Conservation (phyloP, 2,888 invertebrate species). For the Schizaphis graminum region DNA sequence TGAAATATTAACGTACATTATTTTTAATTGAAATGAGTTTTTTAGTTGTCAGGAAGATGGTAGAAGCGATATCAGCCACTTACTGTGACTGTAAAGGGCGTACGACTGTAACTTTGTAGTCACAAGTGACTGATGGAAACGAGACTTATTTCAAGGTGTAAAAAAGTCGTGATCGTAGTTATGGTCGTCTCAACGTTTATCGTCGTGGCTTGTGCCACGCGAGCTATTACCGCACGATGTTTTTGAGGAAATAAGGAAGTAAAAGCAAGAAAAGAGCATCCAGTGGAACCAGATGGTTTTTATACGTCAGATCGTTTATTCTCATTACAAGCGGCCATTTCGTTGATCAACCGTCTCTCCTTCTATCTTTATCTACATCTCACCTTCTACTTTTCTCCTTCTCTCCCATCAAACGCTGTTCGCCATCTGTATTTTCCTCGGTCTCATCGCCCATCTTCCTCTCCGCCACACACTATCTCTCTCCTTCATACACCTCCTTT, state of each 20-base stretch:
- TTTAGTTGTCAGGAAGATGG: background rate
- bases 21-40: background rate
- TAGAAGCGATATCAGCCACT: background rate
- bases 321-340: slow-evolving; percentile 64
- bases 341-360: slow-evolving; percentile 54
- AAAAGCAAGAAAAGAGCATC: slow-evolving; percentile 13
- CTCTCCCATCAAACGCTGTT: background rate
- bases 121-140: background rate
- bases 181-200: slow-evolving; percentile 1
- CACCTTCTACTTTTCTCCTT: no score
- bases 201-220: background rate
- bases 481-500: background rate
- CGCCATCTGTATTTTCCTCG: background rate
- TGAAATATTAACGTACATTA: background rate
- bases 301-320: slow-evolving; percentile 62
- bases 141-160: slow-evolving; percentile 20
- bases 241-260: slow-evolving; percentile 27
- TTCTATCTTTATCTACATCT: background rate
- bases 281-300: slow-evolving; percentile 63
- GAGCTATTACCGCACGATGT: slow-evolving; percentile 9
- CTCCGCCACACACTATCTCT: background rate
- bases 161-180: background rate
- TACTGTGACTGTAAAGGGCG: background rate
- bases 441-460: background rate
- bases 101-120: background rate